Evolutionary conservation across 2,888 invertebrate genomes (phyloP).

Genomic region (Lymantria monacha): DNA sequence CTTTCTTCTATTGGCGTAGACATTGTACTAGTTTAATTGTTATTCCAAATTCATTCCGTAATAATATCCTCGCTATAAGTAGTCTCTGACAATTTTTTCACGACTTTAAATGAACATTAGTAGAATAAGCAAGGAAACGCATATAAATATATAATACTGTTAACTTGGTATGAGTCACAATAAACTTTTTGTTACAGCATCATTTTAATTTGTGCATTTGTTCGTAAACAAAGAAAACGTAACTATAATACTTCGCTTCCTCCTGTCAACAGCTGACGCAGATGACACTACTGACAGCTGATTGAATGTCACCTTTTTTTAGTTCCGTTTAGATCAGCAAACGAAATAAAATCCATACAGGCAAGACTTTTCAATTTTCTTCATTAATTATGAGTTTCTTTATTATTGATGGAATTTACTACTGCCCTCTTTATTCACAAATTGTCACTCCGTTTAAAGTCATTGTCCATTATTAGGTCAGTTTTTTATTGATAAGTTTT

Average conservation of each 20-base stretch:
- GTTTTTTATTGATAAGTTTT: no score
- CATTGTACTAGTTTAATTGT: constrained; percentile 40
- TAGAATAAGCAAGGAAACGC: neutral
- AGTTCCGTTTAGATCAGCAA: no score
- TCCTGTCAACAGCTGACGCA: neutral
- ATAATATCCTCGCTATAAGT: constrained; percentile 2
- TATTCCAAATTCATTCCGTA: constrained; percentile 41
- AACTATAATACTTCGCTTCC: constrained; percentile 1
- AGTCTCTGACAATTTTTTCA: neutral
- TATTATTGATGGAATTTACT: no score
- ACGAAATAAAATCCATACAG: no score
- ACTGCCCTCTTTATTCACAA: no score
- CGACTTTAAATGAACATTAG: neutral
- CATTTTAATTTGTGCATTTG: constrained; percentile 11
- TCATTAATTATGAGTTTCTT: no score
- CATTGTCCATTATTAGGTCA: no score
- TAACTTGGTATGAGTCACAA: constrained; percentile 34
- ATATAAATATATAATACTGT: constrained; percentile 14
- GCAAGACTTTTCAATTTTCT: no score
- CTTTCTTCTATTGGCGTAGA: constrained; percentile 66
- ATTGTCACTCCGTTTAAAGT: no score
- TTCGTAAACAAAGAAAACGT: constrained; percentile 41
- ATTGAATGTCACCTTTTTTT: neutral
- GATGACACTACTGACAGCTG: neutral
- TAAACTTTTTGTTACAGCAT: constrained; percentile 17